Evolutionary conservation across 2,888 invertebrate species (phyloP).

Genomic region (Plusia festucae): DNA sequence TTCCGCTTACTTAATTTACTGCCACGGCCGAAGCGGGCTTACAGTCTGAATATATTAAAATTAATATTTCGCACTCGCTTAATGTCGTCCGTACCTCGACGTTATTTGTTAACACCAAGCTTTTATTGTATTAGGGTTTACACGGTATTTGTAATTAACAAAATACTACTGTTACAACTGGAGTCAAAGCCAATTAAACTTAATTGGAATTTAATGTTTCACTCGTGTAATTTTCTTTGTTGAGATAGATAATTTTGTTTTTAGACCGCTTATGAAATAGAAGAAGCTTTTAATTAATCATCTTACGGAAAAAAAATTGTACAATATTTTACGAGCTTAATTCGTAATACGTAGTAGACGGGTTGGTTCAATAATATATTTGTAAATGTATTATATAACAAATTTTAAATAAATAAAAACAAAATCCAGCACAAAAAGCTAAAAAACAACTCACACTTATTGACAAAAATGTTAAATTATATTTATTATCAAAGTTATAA

Average conservation of each 20-base stretch:
- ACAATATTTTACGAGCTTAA: not conserved
- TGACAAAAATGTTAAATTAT: no score
- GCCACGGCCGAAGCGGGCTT: slow-evolving; percentile 79
- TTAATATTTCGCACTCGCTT: slow-evolving; percentile 84
- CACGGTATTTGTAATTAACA: slow-evolving; percentile 60
- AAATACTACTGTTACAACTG: slow-evolving; percentile 55
- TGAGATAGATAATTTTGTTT: slow-evolving; percentile 34
- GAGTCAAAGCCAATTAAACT: slow-evolving; percentile 55
- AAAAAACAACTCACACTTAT: no score
- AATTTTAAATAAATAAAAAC: not conserved
- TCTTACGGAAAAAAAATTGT: not conserved
- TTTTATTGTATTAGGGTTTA: slow-evolving; percentile 67
- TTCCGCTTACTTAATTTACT: slow-evolving; percentile 89
- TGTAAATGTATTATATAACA: not conserved
- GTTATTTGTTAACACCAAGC: slow-evolving; percentile 81
- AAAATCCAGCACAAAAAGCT: not conserved
- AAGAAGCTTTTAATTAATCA: slow-evolving; percentile 10
- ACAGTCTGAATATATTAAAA: slow-evolving; percentile 85
- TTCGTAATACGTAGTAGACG: not conserved
- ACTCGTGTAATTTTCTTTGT: slow-evolving; percentile 52
- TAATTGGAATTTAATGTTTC: slow-evolving; percentile 54
- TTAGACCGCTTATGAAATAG: slow-evolving; percentile 19
- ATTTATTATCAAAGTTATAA: no score
- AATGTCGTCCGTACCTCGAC: slow-evolving; percentile 73
- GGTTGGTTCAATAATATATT: not conserved